Conservation (phyloP, 1,140 invertebrate species). For the Drosophila tropicalis region DNA sequence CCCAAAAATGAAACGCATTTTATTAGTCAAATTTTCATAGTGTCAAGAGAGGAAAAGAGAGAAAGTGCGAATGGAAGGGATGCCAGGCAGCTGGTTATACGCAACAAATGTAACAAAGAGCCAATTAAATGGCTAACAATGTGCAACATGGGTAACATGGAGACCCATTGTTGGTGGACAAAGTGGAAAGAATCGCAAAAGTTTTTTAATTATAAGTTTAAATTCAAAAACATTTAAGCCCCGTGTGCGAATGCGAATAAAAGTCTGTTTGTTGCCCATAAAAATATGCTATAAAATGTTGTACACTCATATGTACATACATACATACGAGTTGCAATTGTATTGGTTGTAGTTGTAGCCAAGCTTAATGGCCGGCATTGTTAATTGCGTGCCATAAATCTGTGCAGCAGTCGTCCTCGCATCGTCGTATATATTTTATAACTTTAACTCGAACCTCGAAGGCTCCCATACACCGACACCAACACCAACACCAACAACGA, state of each 20-base stretch:
- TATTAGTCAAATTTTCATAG: conserved; percentile 2
- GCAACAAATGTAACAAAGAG: conserved; percentile 73
- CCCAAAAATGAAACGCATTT: conserved; percentile 12
- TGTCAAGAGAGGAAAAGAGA: background rate
- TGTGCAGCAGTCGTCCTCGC: conserved; percentile 56
- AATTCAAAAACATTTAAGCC: conserved; percentile 80
- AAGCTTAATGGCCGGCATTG: conserved; percentile 71
- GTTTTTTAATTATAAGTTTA: conserved; percentile 82
- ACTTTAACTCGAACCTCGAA: conserved; percentile 22
- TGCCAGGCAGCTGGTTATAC: background rate
- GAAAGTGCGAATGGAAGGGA: conserved; percentile 20
- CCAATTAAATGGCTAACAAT: conserved; percentile 80
- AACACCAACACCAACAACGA: conserved; percentile 40
- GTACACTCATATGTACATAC: conserved; percentile 22
- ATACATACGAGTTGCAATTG: conserved; percentile 36
- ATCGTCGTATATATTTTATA: conserved; percentile 59
- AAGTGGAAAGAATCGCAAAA: conserved; percentile 39
- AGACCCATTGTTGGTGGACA: background rate
- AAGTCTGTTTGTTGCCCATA: conserved; percentile 76
- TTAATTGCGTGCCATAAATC: conserved; percentile 79
- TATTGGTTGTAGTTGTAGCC: conserved; percentile 47
- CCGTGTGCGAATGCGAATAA: conserved; percentile 64
- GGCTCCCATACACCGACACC: conserved; percentile 4
- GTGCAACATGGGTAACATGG: conserved; percentile 32
- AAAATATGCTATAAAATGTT: conserved; percentile 73